Evolutionary conservation across 2,797 vertebrate genomes (phyloP), one percentile per base, ranked within the genome.

Genomic region (Pteronotus mesoamericanus): DNA sequence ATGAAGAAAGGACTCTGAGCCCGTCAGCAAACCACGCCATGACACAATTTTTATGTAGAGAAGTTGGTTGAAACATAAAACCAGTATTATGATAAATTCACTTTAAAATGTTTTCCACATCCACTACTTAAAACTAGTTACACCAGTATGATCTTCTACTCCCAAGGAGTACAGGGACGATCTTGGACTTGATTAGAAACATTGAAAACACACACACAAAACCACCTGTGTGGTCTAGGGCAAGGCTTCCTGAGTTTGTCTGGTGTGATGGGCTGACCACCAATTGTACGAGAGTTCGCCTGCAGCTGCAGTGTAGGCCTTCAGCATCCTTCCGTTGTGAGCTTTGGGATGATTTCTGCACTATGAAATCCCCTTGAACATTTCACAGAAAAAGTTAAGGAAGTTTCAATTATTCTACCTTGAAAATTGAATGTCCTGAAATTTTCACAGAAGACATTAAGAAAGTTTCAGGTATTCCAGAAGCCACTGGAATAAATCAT

Each of bases 201-300:
- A 24, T 0, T 37, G 61, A 77, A 51, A 83, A 69, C 32, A 32
- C 46, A 48, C 37, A 89, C 0, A 11, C 12, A 34, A 37, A 75
- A 39, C 4, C 24, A 14, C 22, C 48, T 26, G 4, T 66, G 85
- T 0, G 0, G 72, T 95, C 78, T 74, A 72, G 12, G 77, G 85
- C 96, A 91, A 95, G 91, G 82, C 97, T 94, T 97, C 64, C 85
- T 82, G 68, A 82, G 71, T 92, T 91, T 90, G 51, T n/a, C 82
- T 42, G 90, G 91, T 71, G 93, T 84, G 92, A 96, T 4, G 24
- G 84, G 88, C 0, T 69, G 89, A 96, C 85, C 55, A 57, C 84
- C 83, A 80, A 64, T 15, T 83, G 53, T 78, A 91, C 96, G 94
- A 83, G 9, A 29, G 42, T 48, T 61, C 48, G 55, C 78, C 51